Conservation (phyloP, 2,113 vertebrate genomes). For the Sylvilagus bachmani region DNA sequence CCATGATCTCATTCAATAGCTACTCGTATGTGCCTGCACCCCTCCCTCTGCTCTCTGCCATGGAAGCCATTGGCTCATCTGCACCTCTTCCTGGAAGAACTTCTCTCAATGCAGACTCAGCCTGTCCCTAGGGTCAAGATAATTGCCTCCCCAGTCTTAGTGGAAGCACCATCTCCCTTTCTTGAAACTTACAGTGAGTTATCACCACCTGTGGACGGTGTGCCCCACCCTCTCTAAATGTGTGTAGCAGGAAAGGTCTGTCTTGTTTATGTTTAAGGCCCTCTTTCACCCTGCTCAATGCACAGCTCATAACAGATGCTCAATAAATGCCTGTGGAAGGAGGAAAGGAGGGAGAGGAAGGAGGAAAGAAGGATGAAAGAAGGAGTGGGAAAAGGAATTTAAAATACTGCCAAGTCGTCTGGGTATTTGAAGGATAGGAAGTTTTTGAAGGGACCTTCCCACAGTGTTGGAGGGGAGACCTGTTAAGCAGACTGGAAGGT, state of each 20-base stretch:
- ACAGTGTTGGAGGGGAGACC: neutral
- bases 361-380: too few species aligned
- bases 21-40: neutral
- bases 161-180: neutral
- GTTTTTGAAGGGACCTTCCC: too few species aligned
- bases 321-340: neutral
- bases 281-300: neutral
- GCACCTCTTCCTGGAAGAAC: neutral
- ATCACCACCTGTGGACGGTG: neutral
- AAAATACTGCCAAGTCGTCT: neutral
- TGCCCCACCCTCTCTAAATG: neutral
- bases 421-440: neutral
- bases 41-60: too few species aligned
- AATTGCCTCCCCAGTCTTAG: neutral
- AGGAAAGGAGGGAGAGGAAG: neutral
- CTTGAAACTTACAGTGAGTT: neutral
- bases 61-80: neutral
- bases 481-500: neutral
- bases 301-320: neutral
- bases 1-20: neutral
- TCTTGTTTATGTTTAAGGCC: neutral
- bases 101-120: neutral
- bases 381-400: neutral
- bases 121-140: neutral
- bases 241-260: neutral